A percentile compares a stretch with the other conserved stretches of the same genome.
Evolutionary conservation across 2,888 invertebrate species (phyloP).

Genomic region (Minunthozetes semirufus): DNA sequence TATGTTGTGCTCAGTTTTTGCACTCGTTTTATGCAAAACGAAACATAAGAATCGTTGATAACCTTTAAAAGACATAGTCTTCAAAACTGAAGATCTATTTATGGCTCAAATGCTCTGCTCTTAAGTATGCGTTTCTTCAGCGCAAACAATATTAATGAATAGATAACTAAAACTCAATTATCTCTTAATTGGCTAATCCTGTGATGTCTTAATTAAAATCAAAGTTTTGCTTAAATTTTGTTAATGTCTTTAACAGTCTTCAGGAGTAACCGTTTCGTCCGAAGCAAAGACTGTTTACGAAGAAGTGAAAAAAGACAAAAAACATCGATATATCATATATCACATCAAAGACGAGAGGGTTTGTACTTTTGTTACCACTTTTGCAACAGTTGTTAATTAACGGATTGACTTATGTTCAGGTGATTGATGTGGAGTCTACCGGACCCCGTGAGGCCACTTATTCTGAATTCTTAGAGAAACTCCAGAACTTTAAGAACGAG

Average conservation of each 20-base stretch:
- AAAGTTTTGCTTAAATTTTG: neutral
- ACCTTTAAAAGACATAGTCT: slow-evolving; percentile 24
- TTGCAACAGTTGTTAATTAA: neutral
- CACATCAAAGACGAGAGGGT: slow-evolving; percentile 91
- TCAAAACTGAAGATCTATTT: slow-evolving; percentile 2
- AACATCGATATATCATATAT: slow-evolving; percentile 92
- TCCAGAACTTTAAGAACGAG: slow-evolving; percentile 76
- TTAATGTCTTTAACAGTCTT: slow-evolving; percentile 53
- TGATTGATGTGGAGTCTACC: slow-evolving; percentile 85
- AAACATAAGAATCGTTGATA: slow-evolving; percentile 5
- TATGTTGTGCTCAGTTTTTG: neutral
- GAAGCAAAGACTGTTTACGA: slow-evolving; percentile 90
- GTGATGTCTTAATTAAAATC: too few relatives aligned
- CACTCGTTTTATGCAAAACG: neutral
- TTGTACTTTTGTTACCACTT: neutral
- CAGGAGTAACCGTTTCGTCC: slow-evolving; percentile 92
- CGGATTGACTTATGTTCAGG: slow-evolving; percentile 28
- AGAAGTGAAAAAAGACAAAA: slow-evolving; percentile 96
- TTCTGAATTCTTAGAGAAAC: slow-evolving; percentile 84
- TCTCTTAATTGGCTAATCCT: neutral
- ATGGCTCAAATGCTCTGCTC: neutral
- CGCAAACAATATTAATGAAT: neutral
- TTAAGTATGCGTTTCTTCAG: neutral
- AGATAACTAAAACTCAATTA: neutral
- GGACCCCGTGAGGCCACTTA: slow-evolving; percentile 81